Evolutionary conservation across 2,797 vertebrate species (phyloP), one percentile per base, ranked within the genome.

Genomic region (Ibycter americanus): DNA sequence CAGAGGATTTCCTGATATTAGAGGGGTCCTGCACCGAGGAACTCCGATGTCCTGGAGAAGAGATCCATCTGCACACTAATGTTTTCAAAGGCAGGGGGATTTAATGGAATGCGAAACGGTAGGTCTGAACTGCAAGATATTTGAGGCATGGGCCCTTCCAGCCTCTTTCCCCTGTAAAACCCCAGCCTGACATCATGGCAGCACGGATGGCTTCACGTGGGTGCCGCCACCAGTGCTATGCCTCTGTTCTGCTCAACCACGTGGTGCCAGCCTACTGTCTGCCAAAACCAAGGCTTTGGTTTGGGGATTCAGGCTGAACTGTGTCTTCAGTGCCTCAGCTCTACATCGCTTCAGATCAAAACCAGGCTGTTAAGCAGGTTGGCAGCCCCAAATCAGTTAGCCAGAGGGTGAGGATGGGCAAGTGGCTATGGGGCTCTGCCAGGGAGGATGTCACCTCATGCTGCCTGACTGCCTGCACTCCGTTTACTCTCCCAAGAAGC

Each of bases 1-100:
- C 13, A 66, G 36, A 78, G 20, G 51, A 74, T 83, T 94, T 89
- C 52, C 86, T 89, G 34, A 14, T 65, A 32, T 62, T 73, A 65
- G 19, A 83, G 34, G 27, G 20, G 44, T 81, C 82, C 66, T 54
- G 54, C 31, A 32, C 52, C 0, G 1, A 61, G 44, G 44, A 89
- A 46, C 25, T 67, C n/a, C 0, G 0, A 23, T 15, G n/a, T 78
- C 77, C 23, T 38, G 34, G 18, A 42, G 83, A 89, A 63, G 36
- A 76, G 21, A 84, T 66, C 47, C 40, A 26, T 70, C 44, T 80
- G 71, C 26, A 31, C 4, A 1, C 8, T 61, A 25, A 62, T 19
- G 16, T 66, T 85, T 74, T 23, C 58, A 70, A 80, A 80, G 6
- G 4, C 22, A 58, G 20, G 5, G 25, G 17, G 11, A 72, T 49